phyloP scores from a whole-genome alignment of 2,797 vertebrate species.

The Phrynocephalus guinanensis region DNA sequence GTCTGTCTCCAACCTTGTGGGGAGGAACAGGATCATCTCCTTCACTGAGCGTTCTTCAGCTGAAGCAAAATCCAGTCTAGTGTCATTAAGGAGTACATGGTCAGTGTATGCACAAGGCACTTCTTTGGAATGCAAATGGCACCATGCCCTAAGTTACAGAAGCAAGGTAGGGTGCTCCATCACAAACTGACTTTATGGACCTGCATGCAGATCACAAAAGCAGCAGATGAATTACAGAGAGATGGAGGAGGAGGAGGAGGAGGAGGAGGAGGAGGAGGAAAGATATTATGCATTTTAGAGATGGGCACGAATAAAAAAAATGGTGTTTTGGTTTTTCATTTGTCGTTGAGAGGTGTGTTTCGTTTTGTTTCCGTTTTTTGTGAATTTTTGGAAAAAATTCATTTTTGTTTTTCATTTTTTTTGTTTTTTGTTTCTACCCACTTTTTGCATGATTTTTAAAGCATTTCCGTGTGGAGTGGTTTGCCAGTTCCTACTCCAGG shows the following conservation, averaged over 20 bases:
- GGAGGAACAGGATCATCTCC: neutral
- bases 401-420: too few relatives aligned
- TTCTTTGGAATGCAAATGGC: constrained; percentile 26
- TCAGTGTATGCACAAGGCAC: constrained; percentile 17
- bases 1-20: neutral
- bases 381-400: too few relatives aligned
- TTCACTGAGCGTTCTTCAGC: constrained; percentile 27
- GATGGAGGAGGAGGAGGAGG: neutral
- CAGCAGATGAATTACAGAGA: neutral
- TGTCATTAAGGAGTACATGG: neutral
- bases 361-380: too few relatives aligned
- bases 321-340: too few relatives aligned
- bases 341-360: too few relatives aligned
- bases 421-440: too few relatives aligned
- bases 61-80: constrained; percentile 30
- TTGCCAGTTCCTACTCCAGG: too few relatives aligned
- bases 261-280: too few relatives aligned
- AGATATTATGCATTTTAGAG: too few relatives aligned
- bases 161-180: neutral
- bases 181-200: rapidly evolving
- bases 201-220: neutral
- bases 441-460: too few relatives aligned
- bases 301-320: too few relatives aligned
- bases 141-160: neutral
- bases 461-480: too few relatives aligned